phyloP scores from a whole-genome alignment of 2,113 vertebrate species.

The Melanocharis versteri region DNA sequence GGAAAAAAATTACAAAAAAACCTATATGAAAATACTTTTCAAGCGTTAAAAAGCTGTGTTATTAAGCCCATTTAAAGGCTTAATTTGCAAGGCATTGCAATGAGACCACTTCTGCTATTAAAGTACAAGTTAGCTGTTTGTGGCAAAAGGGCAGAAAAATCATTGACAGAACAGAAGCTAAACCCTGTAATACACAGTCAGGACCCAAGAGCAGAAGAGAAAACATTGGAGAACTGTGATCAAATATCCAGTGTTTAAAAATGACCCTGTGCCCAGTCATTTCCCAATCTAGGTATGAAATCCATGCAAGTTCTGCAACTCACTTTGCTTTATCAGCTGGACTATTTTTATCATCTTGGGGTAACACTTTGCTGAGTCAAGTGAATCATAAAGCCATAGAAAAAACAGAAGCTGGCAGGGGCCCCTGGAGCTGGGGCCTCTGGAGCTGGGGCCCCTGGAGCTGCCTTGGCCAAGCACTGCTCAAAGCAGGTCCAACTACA shows the following conservation, averaged over 20 bases:
- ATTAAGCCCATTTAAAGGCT: background rate
- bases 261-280: background rate
- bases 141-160: background rate
- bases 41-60: background rate
- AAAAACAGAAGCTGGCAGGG: background rate
- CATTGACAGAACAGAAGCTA: background rate
- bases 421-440: background rate
- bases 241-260: background rate
- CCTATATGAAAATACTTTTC: background rate
- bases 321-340: background rate
- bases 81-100: background rate
- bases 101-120: background rate
- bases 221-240: background rate
- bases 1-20: background rate
- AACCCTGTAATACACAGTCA: background rate
- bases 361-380: background rate
- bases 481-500: background rate
- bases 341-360: background rate
- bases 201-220: background rate
- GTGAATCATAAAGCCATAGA: background rate
- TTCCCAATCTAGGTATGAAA: background rate
- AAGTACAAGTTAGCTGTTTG: background rate
- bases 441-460: background rate
- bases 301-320: background rate
- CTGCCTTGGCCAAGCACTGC: background rate